These are phyloP conservation scores for Onychorhynchus coronatus DNA, from an alignment of 2,113 vertebrate species.

Conservation along the genomic window DNA sequence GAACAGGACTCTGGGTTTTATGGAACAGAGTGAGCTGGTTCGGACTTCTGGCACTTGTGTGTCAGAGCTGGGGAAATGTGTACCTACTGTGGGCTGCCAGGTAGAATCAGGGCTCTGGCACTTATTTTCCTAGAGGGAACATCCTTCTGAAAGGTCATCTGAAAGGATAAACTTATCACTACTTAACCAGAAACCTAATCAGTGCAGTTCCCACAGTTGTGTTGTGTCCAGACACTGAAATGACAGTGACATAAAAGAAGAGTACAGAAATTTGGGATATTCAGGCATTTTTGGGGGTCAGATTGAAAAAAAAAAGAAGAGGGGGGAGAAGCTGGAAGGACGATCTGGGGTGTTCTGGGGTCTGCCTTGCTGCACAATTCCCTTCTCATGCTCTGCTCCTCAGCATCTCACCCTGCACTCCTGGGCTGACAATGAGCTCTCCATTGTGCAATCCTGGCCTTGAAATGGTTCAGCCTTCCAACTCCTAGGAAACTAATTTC, in stretches of 20 bases:
- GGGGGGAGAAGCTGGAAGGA: neutral
- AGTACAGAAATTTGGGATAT: neutral
- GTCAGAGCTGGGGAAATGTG: accelerated
- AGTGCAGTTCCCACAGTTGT: accelerated
- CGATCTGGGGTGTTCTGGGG: neutral
- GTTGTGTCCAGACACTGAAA: neutral
- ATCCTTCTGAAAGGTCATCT: neutral
- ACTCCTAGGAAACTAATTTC: slow-evolving; percentile 6
- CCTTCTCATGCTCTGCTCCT: neutral
- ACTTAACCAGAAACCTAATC: neutral
- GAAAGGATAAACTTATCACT: neutral
- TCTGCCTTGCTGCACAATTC: neutral
- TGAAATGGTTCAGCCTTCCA: neutral
- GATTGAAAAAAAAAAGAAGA: neutral
- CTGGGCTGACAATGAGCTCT: neutral
- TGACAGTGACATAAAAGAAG: neutral
- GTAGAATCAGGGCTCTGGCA: neutral
- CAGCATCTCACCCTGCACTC: neutral
- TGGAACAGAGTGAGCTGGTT: neutral
- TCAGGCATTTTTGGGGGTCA: neutral
- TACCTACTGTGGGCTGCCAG: neutral
- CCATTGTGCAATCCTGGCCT: neutral
- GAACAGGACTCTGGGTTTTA: neutral
- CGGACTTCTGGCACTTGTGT: neutral
- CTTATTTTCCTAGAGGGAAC: neutral